These are phyloP conservation scores for Mobula hypostoma DNA, from an alignment of 2,113 vertebrate species.

Conservation along the genomic window DNA sequence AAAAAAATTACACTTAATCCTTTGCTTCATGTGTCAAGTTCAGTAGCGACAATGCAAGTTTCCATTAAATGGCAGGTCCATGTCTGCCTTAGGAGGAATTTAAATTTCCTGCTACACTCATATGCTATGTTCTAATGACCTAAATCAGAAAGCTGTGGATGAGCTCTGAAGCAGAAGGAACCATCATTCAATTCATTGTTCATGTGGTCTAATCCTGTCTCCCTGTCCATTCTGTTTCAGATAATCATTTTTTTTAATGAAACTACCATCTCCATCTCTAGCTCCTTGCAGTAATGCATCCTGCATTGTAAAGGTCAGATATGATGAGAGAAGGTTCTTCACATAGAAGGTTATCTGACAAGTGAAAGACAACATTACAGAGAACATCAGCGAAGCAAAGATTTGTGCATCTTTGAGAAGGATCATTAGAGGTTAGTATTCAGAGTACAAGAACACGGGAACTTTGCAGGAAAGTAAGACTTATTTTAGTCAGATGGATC, in stretches of 20 bases:
- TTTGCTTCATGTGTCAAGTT: neutral
- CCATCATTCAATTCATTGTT: neutral
- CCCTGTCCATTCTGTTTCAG: neutral
- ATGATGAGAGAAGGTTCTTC: neutral
- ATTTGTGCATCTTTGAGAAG: neutral
- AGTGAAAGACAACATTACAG: neutral
- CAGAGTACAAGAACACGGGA: neutral
- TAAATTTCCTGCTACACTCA: neutral
- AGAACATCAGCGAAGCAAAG: neutral
- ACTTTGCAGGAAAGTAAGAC: neutral
- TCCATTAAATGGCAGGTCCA: too few relatives aligned
- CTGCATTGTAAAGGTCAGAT: neutral
- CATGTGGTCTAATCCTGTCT: neutral
- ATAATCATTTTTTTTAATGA: neutral
- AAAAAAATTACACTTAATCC: neutral
- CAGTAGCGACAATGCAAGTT: neutral
- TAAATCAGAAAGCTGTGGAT: neutral
- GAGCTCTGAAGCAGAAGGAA: neutral
- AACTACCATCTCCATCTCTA: neutral
- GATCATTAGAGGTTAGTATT: neutral
- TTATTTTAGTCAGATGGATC: neutral
- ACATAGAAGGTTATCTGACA: neutral
- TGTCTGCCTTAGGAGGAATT: neutral
- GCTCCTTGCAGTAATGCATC: neutral
- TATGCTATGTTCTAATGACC: neutral